Evolutionary conservation across 2,113 vertebrate species (phyloP).

Genomic region (Odontesthes bonariensis): DNA sequence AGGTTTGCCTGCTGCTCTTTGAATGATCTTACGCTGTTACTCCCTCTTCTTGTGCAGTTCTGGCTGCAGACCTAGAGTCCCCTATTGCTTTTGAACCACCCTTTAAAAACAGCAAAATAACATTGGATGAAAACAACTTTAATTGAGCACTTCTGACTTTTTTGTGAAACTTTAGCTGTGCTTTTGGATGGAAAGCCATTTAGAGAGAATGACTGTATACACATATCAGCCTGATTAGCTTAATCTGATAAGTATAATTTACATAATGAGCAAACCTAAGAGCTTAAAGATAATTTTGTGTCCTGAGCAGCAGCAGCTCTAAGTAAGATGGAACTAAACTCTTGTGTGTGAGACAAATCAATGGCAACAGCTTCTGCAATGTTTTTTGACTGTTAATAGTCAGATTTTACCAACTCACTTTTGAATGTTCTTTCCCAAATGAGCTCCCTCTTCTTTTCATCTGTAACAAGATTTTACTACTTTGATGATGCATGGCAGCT

Average conservation of each 20-base stretch:
- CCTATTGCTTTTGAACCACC: neutral
- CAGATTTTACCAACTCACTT: slow-evolving; percentile 31
- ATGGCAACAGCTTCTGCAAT: neutral
- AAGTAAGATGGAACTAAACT: slow-evolving; percentile 11
- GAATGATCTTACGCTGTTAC: neutral
- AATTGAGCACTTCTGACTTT: neutral
- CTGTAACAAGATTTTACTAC: slow-evolving; percentile 1
- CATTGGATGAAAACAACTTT: neutral
- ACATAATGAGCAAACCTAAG: neutral
- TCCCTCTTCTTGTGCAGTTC: neutral
- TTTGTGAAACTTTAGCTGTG: neutral
- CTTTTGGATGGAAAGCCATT: neutral
- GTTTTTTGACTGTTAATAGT: slow-evolving; percentile 30
- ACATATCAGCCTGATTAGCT: slow-evolving; percentile 28
- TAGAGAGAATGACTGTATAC: neutral
- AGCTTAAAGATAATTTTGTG: neutral
- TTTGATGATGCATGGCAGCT: slow-evolving; percentile 20
- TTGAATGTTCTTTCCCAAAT: neutral
- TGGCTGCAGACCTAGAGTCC: neutral
- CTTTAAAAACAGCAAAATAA: neutral
- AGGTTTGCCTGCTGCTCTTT: neutral
- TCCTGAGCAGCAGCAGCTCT: slow-evolving; percentile 19
- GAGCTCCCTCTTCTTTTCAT: slow-evolving; percentile 14
- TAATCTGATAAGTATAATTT: neutral
- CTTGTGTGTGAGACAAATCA: neutral